Evolutionary conservation across 2,888 invertebrate species (phyloP), one percentile per base, ranked within the genome.

Genomic region (Polydrusus pterygomalis): DNA sequence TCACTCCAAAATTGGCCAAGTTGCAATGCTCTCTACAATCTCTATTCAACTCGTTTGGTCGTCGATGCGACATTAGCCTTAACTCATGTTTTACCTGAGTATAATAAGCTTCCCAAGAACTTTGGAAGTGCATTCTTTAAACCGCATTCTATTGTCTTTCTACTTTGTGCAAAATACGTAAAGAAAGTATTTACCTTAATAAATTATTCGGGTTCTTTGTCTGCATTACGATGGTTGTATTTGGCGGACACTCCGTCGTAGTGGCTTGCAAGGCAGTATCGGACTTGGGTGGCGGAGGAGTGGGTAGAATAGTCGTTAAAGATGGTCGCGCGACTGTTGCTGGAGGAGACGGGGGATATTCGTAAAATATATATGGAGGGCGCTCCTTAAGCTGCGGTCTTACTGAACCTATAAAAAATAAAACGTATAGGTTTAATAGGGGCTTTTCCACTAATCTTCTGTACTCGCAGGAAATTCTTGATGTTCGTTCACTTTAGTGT

Each of bases 241-340:
- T 94, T 8, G 93, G 93, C 2, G 93, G 92, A 82, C 94, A 94
- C 85, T 94, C 94, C 15, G 94, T 94, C n/a, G 92, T 92, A 8
- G 91, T 90, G 6, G 89, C 83, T 81, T 86, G 88, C 18, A 87
- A 84, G 45, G 87, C 88, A 7, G 90, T 90, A 73, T 89, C 88
- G 3, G 89, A 88, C 75, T 89, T 88, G 1, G 90, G 89, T 15
- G 90, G 87, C 8, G 89, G 88, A 0, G 89, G 90, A 9, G 89
- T 88, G 8, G 85, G 84, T 78, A 85, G 80, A 38, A 89, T 89
- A 43, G 88, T 87, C 18, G 77, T 74, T 38, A 67, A 70, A 5
- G 85, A 81, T 30, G 89, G 86, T 11, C 72, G 49, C 54, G 80
- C 79, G 38, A 77, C 77, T 18, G 82, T 78, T 17, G 82, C 80